Percentiles rank a stretch among this genome's conserved stretches.
Conservation (phyloP, 2,113 vertebrate species). For the Alethe diademata region DNA sequence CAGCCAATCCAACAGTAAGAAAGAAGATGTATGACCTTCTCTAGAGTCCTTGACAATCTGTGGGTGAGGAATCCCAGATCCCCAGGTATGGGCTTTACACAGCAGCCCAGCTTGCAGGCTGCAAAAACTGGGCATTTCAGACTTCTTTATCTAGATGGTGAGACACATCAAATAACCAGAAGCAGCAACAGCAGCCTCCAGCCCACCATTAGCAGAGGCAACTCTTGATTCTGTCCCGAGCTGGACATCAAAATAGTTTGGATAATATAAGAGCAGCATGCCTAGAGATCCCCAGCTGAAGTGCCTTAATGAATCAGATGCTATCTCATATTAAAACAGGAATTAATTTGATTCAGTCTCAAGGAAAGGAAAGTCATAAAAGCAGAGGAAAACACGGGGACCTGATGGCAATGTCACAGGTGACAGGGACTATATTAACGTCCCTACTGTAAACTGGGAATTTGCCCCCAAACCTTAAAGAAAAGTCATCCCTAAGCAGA, state of each 20-base stretch:
- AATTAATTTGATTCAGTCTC: neutral
- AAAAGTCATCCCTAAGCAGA: neutral
- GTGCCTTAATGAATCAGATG: neutral
- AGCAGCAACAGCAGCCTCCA: neutral
- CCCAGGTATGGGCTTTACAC: neutral
- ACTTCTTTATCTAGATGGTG: neutral
- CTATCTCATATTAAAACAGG: neutral
- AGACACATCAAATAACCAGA: neutral
- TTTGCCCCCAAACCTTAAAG: neutral
- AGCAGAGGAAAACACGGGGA: neutral
- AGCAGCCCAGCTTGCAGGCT: neutral
- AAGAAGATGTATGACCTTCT: neutral
- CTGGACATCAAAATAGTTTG: neutral
- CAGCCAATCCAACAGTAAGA: neutral
- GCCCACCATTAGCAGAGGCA: neutral
- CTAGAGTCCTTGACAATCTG: neutral
- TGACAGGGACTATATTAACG: neutral
- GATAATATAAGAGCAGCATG: neutral
- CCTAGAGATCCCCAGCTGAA: neutral
- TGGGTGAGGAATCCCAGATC: neutral
- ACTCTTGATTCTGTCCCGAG: neutral
- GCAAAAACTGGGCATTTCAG: neutral
- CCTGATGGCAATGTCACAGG: neutral
- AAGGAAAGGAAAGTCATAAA: neutral
- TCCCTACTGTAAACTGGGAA: neutral